Base-by-base conservation (phyloP, 2,113 vertebrate genomes). In the Lucifuga dentata region DNA sequence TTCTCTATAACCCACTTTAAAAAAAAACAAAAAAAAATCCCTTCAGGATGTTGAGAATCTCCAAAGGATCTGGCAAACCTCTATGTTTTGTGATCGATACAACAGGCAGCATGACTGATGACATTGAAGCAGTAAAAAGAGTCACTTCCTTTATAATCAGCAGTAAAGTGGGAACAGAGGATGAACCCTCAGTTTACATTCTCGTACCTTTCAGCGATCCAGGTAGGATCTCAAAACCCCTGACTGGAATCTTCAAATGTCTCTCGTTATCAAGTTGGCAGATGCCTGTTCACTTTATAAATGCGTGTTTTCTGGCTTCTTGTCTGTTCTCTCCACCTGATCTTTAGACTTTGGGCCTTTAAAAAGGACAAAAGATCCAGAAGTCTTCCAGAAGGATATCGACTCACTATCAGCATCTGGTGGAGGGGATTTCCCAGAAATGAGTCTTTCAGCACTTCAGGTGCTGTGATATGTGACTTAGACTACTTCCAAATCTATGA, bases 371-470 rank as follows among this genome's bases (percentile, higher is more conserved):
- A 56, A 17, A 23, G 35, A 56, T 40, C 7, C 35, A 2, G 23
- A 6, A 13, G 8, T 5, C 20, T 56, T 56, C 19, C 38, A 39
- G 13, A 23, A 39, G 8, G 33, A 35, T 11, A 39, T 39, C 21
- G 38, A 56, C 21, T 33, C 52, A 13, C 52, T 56, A 17, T 3
- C 19, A n/a, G 11, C 52, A n/a, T 0, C 1, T 8, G 35, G 20
- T 15, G 52, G 52, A 4, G 52, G 52, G 15, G 52, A 56, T 39
- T 12, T 2, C 5, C 52, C 52, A n/a, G 52, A 56, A 40, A 38
- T 56, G 52, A 23, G 33, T 20, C 35, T 56, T 39, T 39, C 52
- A n/a, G 52, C 33, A 40, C 38, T 56, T 20, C 52, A 56, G 35
- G 52, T 56, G 35, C 13, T 56, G 15, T 19, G 11, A 5, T 13